Evolutionary conservation across 2,888 invertebrate species (phyloP), one percentile per base, ranked within the genome.

Genomic region (Caenorhabditis panamensis): DNA sequence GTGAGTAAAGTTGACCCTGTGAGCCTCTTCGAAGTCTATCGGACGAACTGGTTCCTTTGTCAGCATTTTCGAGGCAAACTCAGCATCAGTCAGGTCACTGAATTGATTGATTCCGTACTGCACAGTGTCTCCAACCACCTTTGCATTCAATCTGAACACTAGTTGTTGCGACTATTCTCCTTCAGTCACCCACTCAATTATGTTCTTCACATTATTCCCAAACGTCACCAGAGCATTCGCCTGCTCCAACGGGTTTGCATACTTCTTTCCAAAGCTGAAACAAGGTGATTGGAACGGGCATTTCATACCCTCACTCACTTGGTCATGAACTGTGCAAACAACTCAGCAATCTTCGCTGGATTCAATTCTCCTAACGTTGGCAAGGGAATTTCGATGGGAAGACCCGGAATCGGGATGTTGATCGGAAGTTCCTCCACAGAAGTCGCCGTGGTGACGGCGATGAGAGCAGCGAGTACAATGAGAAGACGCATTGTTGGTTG

Each of bases 401-500:
- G n/a, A n/a, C n/a, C 31, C 31, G 31, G 31, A 31, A 31, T 31
- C 31, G 31, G 31, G 31, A 31, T 41, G 11, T 41, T 13, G 41
- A 41, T 13, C 41, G 41, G 41, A 13, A 41, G 41, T 11, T 13
- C 41, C 13, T 41, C 41, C 2, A 41, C 13, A 13, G 41, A 13
- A 41, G 13, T 6, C 2, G 11, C 41, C 41, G 2, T 11, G 41
- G 41, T 2, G 13, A 2, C 5, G 41, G 41, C 41, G 13, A 41
- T 2, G 13, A 13, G 2, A 41, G 41, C 13, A 2, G 13, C 41
- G 41, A 41, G 13, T 2, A 41, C 11, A 13, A 13, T 11, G 41
- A 41, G 41, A 41, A 41, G 41, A 41, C 41, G 41, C 41, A 41
- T 41, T 41, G 41, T 13, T 41, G 41, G 41, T 41, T 41, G 41